Evolutionary conservation across 2,888 invertebrate species (phyloP).

Genomic region (Thecophora atra): DNA sequence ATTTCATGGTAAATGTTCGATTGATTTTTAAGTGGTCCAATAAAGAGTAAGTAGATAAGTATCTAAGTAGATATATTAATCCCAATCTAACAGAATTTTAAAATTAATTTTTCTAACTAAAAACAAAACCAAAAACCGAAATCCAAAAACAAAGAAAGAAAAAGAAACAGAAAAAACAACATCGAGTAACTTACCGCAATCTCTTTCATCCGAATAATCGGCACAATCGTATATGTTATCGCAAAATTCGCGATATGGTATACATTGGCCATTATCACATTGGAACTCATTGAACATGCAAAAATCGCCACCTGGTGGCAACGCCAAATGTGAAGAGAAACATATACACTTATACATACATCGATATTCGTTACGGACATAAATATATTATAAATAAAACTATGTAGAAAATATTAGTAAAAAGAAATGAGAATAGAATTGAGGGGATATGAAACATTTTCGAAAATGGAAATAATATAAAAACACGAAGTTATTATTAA

Average conservation of each 20-base stretch:
- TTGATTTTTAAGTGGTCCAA: no score
- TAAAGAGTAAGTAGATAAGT: no score
- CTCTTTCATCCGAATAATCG: conserved; percentile 80
- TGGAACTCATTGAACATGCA: conserved; percentile 70
- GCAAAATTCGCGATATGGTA: conserved; percentile 70
- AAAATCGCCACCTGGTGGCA: conserved; percentile 47
- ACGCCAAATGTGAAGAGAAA: neutral
- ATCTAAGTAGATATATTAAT: neutral
- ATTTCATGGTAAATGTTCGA: no score
- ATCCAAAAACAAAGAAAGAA: neutral
- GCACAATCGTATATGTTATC: conserved; percentile 75
- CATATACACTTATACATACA: no score
- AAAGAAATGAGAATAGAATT: neutral
- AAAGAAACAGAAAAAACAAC: conserved; percentile 1
- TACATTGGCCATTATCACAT: conserved; percentile 75
- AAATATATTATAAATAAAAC: no score
- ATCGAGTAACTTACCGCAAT: conserved; percentile 75
- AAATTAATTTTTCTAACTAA: neutral
- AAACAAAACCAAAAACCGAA: neutral
- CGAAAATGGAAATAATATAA: no score
- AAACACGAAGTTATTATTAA: no score
- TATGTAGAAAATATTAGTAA: neutral
- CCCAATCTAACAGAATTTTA: neutral
- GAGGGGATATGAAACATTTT: no score
- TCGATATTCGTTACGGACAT: no score